These are phyloP conservation scores for Oryzias dopingdopingensis DNA, from an alignment of 2,797 vertebrate species.

Conservation along the genomic window DNA sequence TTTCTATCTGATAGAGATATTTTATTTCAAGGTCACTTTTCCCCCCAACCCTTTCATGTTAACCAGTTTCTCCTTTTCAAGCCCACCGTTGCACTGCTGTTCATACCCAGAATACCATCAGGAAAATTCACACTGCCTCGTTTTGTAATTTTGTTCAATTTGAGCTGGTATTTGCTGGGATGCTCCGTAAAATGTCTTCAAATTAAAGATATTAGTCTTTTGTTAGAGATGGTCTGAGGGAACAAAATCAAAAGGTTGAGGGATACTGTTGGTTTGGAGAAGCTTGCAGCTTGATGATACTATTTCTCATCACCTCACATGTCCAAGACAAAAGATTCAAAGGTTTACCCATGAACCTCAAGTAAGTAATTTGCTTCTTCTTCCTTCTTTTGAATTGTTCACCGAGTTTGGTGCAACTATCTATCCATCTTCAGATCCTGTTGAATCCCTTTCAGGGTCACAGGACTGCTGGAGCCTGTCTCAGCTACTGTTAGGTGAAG, in stretches of 20 bases:
- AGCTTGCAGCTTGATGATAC: conserved; percentile 41
- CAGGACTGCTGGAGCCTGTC: too few relatives aligned
- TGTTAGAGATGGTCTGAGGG: conserved; percentile 47
- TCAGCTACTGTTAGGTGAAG: too few relatives aligned
- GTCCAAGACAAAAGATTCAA: too few relatives aligned
- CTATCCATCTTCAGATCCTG: too few relatives aligned
- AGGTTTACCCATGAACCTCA: too few relatives aligned
- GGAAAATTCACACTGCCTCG: conserved; percentile 37
- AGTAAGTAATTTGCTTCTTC: too few relatives aligned
- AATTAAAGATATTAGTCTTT: conserved; percentile 64
- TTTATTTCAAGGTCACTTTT: conserved; percentile 70
- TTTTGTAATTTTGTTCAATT: conserved; percentile 72
- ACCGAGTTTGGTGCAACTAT: too few relatives aligned
- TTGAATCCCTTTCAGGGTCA: too few relatives aligned
- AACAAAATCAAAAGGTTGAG: conserved; percentile 45
- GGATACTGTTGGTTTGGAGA: conserved; percentile 28
- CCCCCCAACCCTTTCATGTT: conserved; percentile 47
- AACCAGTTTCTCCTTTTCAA: conserved; percentile 68
- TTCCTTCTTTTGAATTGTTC: too few relatives aligned
- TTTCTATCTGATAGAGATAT: conserved; percentile 28
- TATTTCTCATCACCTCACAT: conserved; percentile 30
- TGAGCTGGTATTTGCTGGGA: conserved; percentile 63
- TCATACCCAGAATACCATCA: conserved; percentile 59
- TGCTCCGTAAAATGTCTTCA: conserved; percentile 60
- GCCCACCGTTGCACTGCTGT: conserved; percentile 52